A percentile compares a stretch with the other conserved stretches of the same genome.
phyloP scores from a whole-genome alignment of 2,113 vertebrate genomes.

The Trichechus manatus region DNA sequence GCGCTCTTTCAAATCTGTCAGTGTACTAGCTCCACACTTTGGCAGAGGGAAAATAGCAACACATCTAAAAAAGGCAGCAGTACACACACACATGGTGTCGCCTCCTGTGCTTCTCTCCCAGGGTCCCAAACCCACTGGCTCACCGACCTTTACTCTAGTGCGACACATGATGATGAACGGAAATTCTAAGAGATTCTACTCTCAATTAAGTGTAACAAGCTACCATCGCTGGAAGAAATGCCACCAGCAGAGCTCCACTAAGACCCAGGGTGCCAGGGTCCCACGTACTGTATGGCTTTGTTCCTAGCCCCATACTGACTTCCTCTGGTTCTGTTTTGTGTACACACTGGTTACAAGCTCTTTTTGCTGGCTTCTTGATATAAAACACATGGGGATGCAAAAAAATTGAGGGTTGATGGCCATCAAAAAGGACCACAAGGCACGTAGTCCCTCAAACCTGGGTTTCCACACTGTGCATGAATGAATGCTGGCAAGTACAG shows the following conservation, averaged over 20 bases:
- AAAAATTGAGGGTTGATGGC: neutral
- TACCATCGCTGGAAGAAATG: neutral
- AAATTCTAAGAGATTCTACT: neutral
- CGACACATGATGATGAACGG: neutral
- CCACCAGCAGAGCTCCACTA: too few species aligned
- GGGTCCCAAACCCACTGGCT: neutral
- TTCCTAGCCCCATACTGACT: neutral
- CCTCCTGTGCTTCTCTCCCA: neutral
- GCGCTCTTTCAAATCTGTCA: neutral
- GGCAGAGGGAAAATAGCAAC: constrained; percentile 40
- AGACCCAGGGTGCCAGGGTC: neutral
- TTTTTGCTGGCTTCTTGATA: neutral
- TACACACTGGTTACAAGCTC: neutral
- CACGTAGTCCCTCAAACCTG: neutral
- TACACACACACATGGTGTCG: neutral
- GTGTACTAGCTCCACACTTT: neutral
- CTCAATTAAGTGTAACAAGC: neutral
- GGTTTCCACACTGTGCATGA: neutral
- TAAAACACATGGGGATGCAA: neutral
- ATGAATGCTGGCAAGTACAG: neutral
- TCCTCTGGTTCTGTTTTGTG: neutral
- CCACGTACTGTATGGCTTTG: fast-evolving
- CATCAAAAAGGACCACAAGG: neutral
- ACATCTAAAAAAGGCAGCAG: neutral
- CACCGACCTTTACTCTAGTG: neutral